These are phyloP conservation scores for Pituophis catenifer DNA, from an alignment of 2,113 vertebrate species.

Conservation along the genomic window DNA sequence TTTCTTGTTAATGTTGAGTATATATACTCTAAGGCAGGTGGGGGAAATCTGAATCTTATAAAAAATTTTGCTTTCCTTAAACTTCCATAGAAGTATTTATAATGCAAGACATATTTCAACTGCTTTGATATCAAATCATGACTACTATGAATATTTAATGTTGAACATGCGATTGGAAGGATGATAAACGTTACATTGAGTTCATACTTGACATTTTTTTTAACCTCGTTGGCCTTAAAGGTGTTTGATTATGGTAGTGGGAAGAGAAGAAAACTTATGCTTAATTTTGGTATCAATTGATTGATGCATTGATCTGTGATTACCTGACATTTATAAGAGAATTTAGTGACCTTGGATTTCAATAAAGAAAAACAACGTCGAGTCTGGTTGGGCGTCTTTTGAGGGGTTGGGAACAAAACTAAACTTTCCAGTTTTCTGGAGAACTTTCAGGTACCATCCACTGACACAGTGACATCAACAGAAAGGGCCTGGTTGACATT, in stretches of 20 bases:
- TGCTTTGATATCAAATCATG: not conserved
- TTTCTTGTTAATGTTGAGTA: not conserved
- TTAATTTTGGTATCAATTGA: not conserved
- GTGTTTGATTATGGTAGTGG: not conserved
- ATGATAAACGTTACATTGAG: not conserved
- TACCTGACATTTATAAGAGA: not conserved
- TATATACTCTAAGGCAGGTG: not conserved
- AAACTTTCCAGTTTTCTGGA: not conserved
- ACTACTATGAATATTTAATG: not conserved
- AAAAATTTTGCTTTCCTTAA: not conserved
- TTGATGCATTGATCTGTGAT: not conserved
- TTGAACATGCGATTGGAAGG: not conserved
- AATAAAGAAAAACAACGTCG: not conserved
- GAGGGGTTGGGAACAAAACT: not conserved
- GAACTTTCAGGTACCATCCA: not conserved
- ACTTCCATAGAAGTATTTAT: not conserved
- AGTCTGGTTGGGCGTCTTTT: not conserved
- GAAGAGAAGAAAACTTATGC: not conserved
- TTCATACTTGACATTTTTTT: not conserved
- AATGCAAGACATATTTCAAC: not conserved
- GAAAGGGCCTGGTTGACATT: not conserved
- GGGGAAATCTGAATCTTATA: not conserved
- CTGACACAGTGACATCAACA: not conserved
- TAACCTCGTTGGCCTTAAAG: not conserved
- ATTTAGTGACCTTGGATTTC: not conserved